Percentiles rank a stretch among this genome's conserved stretches.
Evolutionary conservation across 2,797 vertebrate genomes (phyloP).

Genomic region (Acanthurus lineatus): DNA sequence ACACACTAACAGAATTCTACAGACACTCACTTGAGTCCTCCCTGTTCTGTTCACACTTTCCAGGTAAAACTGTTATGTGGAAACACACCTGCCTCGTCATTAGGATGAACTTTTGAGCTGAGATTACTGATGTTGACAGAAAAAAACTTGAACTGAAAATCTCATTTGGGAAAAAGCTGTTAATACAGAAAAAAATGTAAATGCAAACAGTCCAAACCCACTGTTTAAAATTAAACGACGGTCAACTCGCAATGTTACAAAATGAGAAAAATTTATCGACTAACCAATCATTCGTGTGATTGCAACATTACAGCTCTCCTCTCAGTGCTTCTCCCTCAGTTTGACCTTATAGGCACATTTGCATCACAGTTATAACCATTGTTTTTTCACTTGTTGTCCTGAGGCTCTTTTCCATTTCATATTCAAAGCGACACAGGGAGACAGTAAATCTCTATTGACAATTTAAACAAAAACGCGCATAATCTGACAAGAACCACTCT

Average conservation of each 20-base stretch:
- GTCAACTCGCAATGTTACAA: neutral
- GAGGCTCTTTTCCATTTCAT: slow-evolving; percentile 41
- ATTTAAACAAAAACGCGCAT: slow-evolving; percentile 33
- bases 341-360: slow-evolving; percentile 69
- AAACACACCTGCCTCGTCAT: slow-evolving; percentile 10
- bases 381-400: slow-evolving; percentile 62
- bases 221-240: neutral
- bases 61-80: neutral
- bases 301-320: neutral
- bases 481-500: slow-evolving; percentile 6
- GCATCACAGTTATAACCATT: slow-evolving; percentile 68
- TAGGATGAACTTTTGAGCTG: neutral
- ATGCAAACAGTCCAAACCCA: no score
- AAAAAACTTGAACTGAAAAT: neutral
- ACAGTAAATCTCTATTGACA: slow-evolving; percentile 22
- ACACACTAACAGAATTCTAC: neutral
- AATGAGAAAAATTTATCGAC: neutral
- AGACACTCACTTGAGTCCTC: neutral
- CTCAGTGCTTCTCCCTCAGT: slow-evolving; percentile 14
- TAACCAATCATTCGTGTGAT: neutral
- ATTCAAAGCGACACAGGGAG: slow-evolving; percentile 54
- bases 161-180: neutral
- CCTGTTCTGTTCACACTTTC: neutral
- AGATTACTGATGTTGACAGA: neutral
- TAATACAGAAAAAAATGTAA: neutral